These are phyloP conservation scores for Rhopalosiphum nymphaeae DNA, from an alignment of 2,888 invertebrate species.

Conservation along the genomic window DNA sequence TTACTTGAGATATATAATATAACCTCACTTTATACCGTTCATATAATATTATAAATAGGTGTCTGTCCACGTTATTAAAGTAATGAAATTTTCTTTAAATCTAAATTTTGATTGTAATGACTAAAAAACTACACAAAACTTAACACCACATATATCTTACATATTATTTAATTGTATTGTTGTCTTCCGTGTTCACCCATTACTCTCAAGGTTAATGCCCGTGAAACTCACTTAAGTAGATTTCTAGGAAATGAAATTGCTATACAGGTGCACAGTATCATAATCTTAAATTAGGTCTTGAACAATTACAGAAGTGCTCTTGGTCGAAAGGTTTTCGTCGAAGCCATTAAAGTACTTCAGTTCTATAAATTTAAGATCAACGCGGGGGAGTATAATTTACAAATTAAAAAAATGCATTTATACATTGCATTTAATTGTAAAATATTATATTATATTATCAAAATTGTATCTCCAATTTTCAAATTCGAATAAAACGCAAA, in stretches of 20 bases:
- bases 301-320: constrained; percentile 55
- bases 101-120: not conserved
- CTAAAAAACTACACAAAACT: not conserved
- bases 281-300: constrained; percentile 35
- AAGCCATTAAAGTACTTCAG: not conserved
- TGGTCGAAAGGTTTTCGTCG: constrained; percentile 38
- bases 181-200: not conserved
- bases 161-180: not conserved
- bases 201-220: constrained; percentile 31
- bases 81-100: not conserved
- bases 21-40: not conserved
- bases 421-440: not conserved
- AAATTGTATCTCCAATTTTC: not conserved
- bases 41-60: not conserved
- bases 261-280: constrained; percentile 51
- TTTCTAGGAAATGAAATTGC: constrained; percentile 41
- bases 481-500: not conserved
- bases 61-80: not conserved
- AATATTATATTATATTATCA: not conserved
- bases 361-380: not conserved
- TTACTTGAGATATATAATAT: not conserved
- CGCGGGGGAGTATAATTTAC: not conserved
- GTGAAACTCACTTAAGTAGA: constrained; percentile 45
- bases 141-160: not conserved
- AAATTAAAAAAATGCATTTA: not conserved